A percentile compares a stretch with the other conserved stretches of the same genome.
Conservation (phyloP, 2,888 invertebrate genomes). For the Chironomus riparius region DNA sequence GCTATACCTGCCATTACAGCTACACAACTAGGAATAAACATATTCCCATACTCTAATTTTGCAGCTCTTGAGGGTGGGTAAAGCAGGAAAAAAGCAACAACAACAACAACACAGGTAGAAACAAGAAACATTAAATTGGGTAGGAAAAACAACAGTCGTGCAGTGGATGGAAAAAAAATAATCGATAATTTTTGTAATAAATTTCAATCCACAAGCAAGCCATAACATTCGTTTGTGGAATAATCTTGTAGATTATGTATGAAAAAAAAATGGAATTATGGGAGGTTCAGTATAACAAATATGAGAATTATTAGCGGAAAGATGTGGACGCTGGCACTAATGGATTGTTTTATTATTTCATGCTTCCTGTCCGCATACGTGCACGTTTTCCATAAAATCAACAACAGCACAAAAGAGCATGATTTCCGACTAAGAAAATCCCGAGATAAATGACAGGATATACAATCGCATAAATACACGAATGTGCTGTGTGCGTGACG, state of each 20-base stretch:
- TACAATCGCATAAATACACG: too few relatives aligned
- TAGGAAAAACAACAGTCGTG: background rate
- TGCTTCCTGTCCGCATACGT: too few relatives aligned
- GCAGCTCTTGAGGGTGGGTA: background rate
- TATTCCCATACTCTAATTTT: background rate
- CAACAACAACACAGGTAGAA: background rate
- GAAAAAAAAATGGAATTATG: background rate
- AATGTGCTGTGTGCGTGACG: background rate
- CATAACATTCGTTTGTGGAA: background rate
- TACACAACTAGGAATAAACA: too few relatives aligned
- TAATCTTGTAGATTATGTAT: background rate
- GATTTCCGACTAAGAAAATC: too few relatives aligned
- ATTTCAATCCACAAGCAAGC: conserved; percentile 15
- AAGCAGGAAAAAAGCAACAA: background rate
- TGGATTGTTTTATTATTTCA: too few relatives aligned
- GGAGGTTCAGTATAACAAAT: background rate
- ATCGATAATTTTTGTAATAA: conserved; percentile 22
- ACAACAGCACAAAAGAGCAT: too few relatives aligned
- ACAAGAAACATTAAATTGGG: background rate
- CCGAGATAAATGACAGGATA: too few relatives aligned
- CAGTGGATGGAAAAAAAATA: background rate
- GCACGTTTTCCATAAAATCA: too few relatives aligned
- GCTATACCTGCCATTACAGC: too few relatives aligned
- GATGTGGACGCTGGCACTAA: too few relatives aligned
- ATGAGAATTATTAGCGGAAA: background rate